Base-by-base conservation (phyloP, 2,888 invertebrate genomes). In the Osedax frankpressi region DNA sequence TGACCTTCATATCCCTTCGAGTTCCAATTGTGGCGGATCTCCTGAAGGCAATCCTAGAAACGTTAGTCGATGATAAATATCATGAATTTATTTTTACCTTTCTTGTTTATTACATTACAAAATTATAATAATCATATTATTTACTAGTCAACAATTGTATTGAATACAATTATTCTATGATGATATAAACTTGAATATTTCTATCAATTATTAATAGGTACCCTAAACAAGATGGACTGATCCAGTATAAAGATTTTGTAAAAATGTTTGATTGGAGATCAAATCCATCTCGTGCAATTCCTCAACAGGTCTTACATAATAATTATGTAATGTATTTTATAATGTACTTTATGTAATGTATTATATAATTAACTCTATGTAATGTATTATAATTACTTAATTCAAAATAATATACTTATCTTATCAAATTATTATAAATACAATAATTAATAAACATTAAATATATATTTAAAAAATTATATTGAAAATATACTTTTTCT, bases 191-290 rank as follows among this genome's bases (percentile, higher is more conserved):
- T n/a, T n/a, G n/a, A n/a, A n/a, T n/a, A n/a, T n/a, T n/a, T n/a
- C n/a, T n/a, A n/a, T n/a, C n/a, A n/a, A n/a, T n/a, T n/a, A n/a
- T n/a, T 6, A 44, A 11, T 19, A 44, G 44, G 11, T 44, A 44
- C 44, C 69, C 69, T n/a, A 14, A 79, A 68, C 80, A 80, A 28
- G 75, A 77, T 30, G 80, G 80, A 26, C 75, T 75, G 29, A 77
- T 83, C 14, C 70, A 76, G 3, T 84, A 83, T 74, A 75, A 72
- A 3, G 78, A 79, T 25, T 78, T 83, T 19, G 75, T 83, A 26
- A 74, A 78, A 62, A 75, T 77, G 29, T 78, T 83, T 74, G 82
- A 84, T 81, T 84, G 84, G 84, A 76, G 81, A 2, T 81, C 82
- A 76, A 76, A 76, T 76, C 83, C 83, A 0, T 80, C 80, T 24